Percentiles rank a stretch among this genome's conserved stretches.
Evolutionary conservation across 2,113 vertebrate species (phyloP).

Genomic region (Prietella phreatophila): DNA sequence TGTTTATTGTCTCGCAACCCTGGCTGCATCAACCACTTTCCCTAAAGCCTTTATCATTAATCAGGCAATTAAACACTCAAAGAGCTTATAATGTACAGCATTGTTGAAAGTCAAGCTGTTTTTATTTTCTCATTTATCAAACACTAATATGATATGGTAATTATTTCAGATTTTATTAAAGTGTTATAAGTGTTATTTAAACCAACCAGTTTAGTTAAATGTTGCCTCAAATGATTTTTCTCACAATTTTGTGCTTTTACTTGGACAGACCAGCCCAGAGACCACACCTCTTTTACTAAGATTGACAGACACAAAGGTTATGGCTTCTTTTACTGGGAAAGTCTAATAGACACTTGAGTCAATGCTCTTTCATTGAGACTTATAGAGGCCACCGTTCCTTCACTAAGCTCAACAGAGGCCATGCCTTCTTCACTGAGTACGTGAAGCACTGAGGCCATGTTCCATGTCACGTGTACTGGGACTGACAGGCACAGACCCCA

Average conservation of each 20-base stretch:
- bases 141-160: neutral
- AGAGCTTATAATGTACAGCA: neutral
- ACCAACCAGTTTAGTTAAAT: neutral
- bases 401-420: neutral
- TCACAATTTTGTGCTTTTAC: neutral
- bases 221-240: neutral
- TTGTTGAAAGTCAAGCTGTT: neutral
- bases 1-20: neutral
- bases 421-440: neutral
- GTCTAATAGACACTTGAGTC: neutral
- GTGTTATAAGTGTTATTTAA: neutral
- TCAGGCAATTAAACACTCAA: slow-evolving; percentile 39
- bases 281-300: neutral
- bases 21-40: neutral
- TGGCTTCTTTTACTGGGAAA: neutral
- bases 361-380: neutral
- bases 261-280: neutral
- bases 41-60: slow-evolving; percentile 32
- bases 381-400: neutral
- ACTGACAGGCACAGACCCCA: neutral
- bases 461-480: neutral
- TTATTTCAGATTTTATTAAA: neutral
- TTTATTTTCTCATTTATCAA: neutral
- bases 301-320: neutral
- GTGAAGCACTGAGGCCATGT: neutral